A percentile compares a stretch with the other conserved stretches of the same genome.
Conservation (phyloP, 2,797 vertebrate genomes). For the Iguana delicatissima region DNA sequence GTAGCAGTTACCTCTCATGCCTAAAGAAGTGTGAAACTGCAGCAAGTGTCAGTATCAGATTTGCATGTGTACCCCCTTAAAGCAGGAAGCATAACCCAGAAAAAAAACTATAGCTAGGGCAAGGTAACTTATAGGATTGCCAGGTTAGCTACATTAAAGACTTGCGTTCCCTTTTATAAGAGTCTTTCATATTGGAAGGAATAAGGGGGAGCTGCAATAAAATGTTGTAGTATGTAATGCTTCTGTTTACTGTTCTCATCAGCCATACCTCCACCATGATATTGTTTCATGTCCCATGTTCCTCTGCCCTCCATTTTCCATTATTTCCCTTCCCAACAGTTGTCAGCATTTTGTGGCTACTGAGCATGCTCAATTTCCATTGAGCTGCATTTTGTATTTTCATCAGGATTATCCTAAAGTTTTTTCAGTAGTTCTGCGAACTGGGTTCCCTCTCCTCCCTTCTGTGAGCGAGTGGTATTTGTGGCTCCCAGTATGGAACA, state of each 20-base stretch:
- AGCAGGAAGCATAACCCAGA: slow-evolving; percentile 38
- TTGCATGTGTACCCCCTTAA: neutral
- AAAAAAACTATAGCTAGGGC: slow-evolving; percentile 50
- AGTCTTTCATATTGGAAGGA: neutral
- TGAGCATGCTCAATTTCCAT: neutral
- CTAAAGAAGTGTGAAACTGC: neutral
- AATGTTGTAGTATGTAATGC: neutral
- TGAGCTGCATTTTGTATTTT: neutral
- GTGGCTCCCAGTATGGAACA: neutral
- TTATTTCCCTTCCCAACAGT: neutral
- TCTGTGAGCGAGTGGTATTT: neutral
- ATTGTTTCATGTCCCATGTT: neutral
- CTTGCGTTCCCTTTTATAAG: neutral
- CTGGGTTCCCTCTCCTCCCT: neutral
- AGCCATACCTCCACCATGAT: neutral
- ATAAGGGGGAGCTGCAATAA: neutral
- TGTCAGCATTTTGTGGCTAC: neutral
- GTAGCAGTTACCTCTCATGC: neutral
- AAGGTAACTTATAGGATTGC: slow-evolving; percentile 47
- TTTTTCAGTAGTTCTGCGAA: neutral
- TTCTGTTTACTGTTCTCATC: neutral
- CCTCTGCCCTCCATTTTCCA: neutral
- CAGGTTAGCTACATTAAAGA: too few relatives aligned
- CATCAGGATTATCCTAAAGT: neutral
- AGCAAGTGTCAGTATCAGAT: neutral